These are phyloP conservation scores for Heliconius hewitsoni DNA, from an alignment of 1,140 invertebrate genomes.

Conservation along the genomic window DNA sequence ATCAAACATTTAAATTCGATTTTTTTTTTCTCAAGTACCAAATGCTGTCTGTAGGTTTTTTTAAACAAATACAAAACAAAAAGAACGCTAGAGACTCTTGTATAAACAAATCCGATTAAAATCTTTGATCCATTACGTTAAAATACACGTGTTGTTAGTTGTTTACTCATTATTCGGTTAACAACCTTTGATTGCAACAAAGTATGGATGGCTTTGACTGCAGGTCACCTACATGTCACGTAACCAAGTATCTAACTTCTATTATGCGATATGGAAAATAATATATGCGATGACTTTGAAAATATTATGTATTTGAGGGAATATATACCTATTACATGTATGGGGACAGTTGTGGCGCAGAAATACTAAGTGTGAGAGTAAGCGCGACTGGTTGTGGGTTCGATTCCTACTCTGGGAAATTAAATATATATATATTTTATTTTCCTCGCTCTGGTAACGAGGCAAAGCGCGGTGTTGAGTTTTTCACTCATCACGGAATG, in stretches of 20 bases:
- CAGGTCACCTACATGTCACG: conserved; percentile 3
- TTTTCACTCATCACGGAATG: no score
- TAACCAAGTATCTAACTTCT: conserved; percentile 1
- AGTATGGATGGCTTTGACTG: conserved; percentile 10
- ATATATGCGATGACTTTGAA: background rate
- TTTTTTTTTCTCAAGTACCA: background rate
- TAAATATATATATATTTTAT: no score
- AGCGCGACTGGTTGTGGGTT: no score
- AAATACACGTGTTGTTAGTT: conserved; percentile 19
- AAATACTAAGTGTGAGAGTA: no score
- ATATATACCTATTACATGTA: background rate
- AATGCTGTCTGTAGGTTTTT: background rate
- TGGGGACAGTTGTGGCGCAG: no score
- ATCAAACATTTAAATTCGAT: no score
- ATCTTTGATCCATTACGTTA: conserved; percentile 23
- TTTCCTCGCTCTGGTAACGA: no score
- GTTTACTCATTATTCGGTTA: conserved; percentile 30
- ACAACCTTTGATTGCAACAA: conserved; percentile 26
- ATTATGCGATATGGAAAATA: background rate
- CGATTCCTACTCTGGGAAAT: no score
- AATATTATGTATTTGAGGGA: background rate
- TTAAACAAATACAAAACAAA: conserved; percentile 2
- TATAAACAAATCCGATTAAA: conserved; percentile 2
- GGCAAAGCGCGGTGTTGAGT: no score
- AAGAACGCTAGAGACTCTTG: background rate